Conservation (phyloP, 1,140 invertebrate genomes). For the Homalodisca vitripennis region DNA sequence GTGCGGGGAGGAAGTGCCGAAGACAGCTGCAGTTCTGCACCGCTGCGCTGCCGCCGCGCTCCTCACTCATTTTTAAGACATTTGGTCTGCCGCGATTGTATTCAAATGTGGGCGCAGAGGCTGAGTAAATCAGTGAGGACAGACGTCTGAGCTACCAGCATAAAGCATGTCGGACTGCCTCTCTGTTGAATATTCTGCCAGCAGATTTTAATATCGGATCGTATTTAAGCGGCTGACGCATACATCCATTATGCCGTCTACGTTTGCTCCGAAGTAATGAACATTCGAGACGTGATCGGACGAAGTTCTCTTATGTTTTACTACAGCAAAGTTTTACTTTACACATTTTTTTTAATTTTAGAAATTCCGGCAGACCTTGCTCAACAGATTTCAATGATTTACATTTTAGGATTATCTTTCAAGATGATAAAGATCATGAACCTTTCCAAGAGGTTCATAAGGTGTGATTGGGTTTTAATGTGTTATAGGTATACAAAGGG, state of each 20-base stretch:
- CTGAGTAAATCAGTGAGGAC: conserved; percentile 16
- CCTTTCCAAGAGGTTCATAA: no score
- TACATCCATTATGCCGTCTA: not conserved
- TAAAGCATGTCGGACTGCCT: conserved; percentile 23
- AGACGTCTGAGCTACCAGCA: not conserved
- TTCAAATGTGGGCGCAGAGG: conserved; percentile 1
- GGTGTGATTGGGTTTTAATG: no score
- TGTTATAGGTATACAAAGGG: no score
- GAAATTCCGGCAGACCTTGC: no score
- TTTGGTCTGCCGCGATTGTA: conserved; percentile 16
- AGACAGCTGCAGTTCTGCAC: conserved; percentile 15
- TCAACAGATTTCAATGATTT: no score
- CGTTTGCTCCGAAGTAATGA: not conserved
- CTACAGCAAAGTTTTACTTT: no score
- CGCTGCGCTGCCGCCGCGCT: not conserved
- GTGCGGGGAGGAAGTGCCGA: conserved; percentile 1
- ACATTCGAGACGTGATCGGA: no score
- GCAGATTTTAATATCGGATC: conserved; percentile 25
- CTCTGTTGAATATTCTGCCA: conserved; percentile 22
- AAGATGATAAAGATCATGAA: no score
- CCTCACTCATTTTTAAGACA: conserved; percentile 24
- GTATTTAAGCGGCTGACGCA: conserved; percentile 6
- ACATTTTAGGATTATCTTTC: no score
- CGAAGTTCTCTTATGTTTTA: no score
- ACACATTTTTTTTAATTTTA: no score